Evolutionary conservation across 2,113 vertebrate species (phyloP), one percentile per base, ranked within the genome.

Genomic region (Marmota flaviventris): DNA sequence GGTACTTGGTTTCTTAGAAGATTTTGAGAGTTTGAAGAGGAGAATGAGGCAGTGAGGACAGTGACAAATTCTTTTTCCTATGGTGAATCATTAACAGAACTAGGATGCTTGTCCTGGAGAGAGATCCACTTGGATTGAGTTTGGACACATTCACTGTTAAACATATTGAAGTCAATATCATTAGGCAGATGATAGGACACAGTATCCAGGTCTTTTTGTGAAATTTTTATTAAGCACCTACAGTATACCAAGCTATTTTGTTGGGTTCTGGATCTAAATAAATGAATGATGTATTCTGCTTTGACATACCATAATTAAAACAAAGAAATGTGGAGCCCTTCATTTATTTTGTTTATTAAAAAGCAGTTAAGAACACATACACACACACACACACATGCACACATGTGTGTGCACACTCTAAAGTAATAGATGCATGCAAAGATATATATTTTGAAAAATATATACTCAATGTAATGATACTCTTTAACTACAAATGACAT

Each of bases 121-220:
- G 1, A 2, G 8, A 3, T 5, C 4, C 67, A 20, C 0, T 32
- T 69, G 20, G 29, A 1, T 45, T 45, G 39, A 27, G 0, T 34
- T 39, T 63, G 27, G n/a, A 32, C 4, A 16, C 25, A 61, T 9
- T 65, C 53, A 0, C 3, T 48, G 2, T 2, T 39, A 2, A 27
- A 39, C 75, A 70, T 34, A 69, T 5, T 85, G 51, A 42, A 9
- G 77, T 9, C 17, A 48, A 53, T 5, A 37, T 1, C 17, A 42
- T 37, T 70, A 27, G 16, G 25, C 10, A 90, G 16, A 70, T 51
- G 18, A 1, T 89, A 34, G 18, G 61, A 48, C 37, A 22, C 5
- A 16, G 12, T 75, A 67, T 39, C 13, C 20, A 17, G 25, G 29
- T 45, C 24, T 81, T 8, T 77, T 39, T 27, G 20, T 13, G 37